Evolutionary conservation across 2,113 vertebrate genomes (phyloP), one percentile per base, ranked within the genome.

Genomic region (Limanda limanda): DNA sequence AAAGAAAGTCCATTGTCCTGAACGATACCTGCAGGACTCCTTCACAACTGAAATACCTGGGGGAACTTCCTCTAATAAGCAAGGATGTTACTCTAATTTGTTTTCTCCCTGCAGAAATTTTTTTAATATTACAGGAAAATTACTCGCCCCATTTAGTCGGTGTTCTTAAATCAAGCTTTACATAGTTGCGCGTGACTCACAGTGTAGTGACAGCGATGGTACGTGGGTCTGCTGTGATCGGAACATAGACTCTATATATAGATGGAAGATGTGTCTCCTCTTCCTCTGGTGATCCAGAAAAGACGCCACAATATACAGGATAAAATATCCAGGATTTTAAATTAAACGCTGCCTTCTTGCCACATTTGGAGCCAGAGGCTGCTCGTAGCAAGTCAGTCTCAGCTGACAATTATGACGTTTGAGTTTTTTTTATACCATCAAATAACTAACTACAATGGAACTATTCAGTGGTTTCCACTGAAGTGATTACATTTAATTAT

Each of bases 1-100:
- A n/a, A n/a, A n/a, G n/a, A n/a, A n/a, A n/a, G n/a, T 37, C n/a
- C 60, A 62, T 62, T 62, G 60, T 62, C 60, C 60, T 40, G n/a
- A 13, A 23, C 20, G 17, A 35, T 8, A 60, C 52, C 52, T 55
- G 10, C 57, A 31, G 24, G 56, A 25, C 25, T 27, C 56, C 56
- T 18, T 58, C 56, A 58, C 56, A 27, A 18, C 56, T 20, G 20
- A 20, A n/a, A 37, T 51, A 7, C 61, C 40, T 45, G 37, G 14
- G 21, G n/a, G 37, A 63, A 7, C n/a, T 17, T 47, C 23, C 17
- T 14, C 1, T 47, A 47, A 47, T 63, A 15, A 3, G 37, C 37
- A 8, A 42, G 21, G 57, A 61, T 61, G 20, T 21, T 11, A 17
- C 12, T 12, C 10, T 25, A 27, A 12, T 61, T 20, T 61, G n/a